These are phyloP conservation scores for Cataglyphis albicans DNA, from an alignment of 2,888 invertebrate species.

Conservation along the genomic window DNA sequence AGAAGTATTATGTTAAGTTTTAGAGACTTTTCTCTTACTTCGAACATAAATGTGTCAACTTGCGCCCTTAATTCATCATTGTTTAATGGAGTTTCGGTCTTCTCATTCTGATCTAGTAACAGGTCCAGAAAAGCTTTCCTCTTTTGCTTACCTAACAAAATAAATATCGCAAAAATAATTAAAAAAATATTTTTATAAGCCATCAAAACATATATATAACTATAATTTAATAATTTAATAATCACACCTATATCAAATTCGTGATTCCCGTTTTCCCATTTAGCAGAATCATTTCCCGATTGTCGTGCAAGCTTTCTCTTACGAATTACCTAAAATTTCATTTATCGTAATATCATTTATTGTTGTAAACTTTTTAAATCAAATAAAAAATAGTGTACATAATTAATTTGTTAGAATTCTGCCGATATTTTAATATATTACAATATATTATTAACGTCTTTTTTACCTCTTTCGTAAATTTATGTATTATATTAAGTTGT, in stretches of 20 bases:
- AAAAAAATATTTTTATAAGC: background rate
- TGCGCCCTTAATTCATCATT: slow-evolving; percentile 89
- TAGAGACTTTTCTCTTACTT: slow-evolving; percentile 83
- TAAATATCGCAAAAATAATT: background rate
- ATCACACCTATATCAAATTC: slow-evolving; percentile 49
- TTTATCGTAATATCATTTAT: background rate
- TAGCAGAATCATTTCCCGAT: background rate
- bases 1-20: background rate
- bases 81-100: slow-evolving; percentile 88
- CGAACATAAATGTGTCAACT: slow-evolving; percentile 92
- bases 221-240: slow-evolving; percentile 1
- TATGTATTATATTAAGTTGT: slow-evolving; percentile 66
- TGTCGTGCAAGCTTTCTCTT: slow-evolving; percentile 69
- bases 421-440: background rate
- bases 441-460: slow-evolving; percentile 17
- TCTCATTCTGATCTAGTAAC: slow-evolving; percentile 87
- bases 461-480: slow-evolving; percentile 69
- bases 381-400: slow-evolving; percentile 9
- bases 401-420: background rate
- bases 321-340: slow-evolving; percentile 70
- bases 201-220: background rate
- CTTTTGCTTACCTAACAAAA: slow-evolving; percentile 85
- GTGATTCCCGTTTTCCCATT: background rate
- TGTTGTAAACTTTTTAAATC: background rate
- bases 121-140: slow-evolving; percentile 90